Base-by-base conservation (phyloP, 2,888 invertebrate genomes). In the Apoda limacodes region DNA sequence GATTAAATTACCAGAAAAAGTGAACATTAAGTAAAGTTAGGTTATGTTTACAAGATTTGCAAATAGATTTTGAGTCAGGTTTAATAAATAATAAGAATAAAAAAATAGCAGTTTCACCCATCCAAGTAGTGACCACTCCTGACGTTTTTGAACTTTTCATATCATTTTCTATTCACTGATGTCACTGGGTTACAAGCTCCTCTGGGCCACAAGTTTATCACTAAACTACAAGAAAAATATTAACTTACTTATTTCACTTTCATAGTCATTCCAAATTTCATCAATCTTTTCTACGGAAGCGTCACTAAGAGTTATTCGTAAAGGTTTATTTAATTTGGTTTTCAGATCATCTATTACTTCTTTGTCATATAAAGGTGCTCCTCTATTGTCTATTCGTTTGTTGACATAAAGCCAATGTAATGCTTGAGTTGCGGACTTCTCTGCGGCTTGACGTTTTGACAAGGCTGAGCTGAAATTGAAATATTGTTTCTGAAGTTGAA, bases 361-460 rank as follows among this genome's bases (percentile, higher is more conserved):
- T 31, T 53, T 50, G 11, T 75, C 61, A 36, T 82, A 83, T 12
- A 86, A 32, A 0, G 87, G 87, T 1, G 48, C 34, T 0, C 83
- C 84, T 15, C 71, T 58, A 1, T 45, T 46, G 32, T 76, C 67
- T 22, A 88, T 72, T 44, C 69, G 71, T 1, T 66, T 64, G 24
- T 69, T 69, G 3, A 48, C 45, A 32, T 76, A 68, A 1, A 88
- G 55, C 82, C 84, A 86, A 10, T 75, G 60, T 0, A 88, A 52
- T 1, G 81, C 83, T 50, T 76, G 75, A 0, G 62, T 45, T 0
- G 86, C 82, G n/a, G 84, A 83, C 43, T 75, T 72, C 22, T 71
- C 65, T 1, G 81, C 72, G 1, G 87, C 85, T 19, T 65, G 60
- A 1, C 69, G 64, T 63, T 88, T 88, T 22, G 76, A 82, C 40